phyloP scores from a whole-genome alignment of 1,140 invertebrate genomes.

The Lepidurus arcticus region DNA sequence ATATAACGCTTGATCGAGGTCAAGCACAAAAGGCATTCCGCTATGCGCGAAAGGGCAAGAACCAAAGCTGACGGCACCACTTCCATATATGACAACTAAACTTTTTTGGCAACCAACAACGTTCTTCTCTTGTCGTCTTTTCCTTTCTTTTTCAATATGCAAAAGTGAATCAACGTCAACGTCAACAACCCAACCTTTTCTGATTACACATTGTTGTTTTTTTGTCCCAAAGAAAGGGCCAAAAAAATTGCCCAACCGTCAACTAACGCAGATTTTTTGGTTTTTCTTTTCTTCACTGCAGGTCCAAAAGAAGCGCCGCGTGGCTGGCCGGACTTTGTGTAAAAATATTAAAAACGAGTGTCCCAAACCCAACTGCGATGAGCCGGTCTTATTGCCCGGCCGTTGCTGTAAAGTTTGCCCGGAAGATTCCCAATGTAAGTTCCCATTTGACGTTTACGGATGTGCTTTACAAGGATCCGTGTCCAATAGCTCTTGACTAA shows the following conservation, averaged over 20 bases:
- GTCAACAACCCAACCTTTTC: conserved; percentile 3
- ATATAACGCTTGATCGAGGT: conserved; percentile 15
- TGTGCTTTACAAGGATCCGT: not conserved
- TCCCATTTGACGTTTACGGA: not conserved
- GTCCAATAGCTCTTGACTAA: not conserved
- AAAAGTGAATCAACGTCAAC: conserved; percentile 19
- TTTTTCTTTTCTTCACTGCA: conserved; percentile 47
- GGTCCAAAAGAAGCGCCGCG: conserved; percentile 80
- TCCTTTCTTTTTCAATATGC: conserved; percentile 25
- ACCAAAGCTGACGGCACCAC: conserved; percentile 12
- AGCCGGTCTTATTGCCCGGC: conserved; percentile 74
- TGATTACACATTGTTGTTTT: conserved; percentile 6
- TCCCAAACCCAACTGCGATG: conserved; percentile 73
- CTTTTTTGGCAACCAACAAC: conserved; percentile 16
- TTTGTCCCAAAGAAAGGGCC: not conserved
- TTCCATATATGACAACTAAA: conserved; percentile 5
- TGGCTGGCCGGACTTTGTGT: conserved; percentile 76
- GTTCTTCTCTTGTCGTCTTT: conserved; percentile 16
- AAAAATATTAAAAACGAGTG: conserved; percentile 85
- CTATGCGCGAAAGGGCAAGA: conserved; percentile 2
- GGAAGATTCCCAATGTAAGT: conserved; percentile 50
- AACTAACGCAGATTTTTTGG: not conserved
- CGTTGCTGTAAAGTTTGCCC: conserved; percentile 85
- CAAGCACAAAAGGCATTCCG: not conserved
- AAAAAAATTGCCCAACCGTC: not conserved